These are phyloP conservation scores for Microctonus brassicae DNA, from an alignment of 2,888 invertebrate genomes.

Conservation along the genomic window DNA sequence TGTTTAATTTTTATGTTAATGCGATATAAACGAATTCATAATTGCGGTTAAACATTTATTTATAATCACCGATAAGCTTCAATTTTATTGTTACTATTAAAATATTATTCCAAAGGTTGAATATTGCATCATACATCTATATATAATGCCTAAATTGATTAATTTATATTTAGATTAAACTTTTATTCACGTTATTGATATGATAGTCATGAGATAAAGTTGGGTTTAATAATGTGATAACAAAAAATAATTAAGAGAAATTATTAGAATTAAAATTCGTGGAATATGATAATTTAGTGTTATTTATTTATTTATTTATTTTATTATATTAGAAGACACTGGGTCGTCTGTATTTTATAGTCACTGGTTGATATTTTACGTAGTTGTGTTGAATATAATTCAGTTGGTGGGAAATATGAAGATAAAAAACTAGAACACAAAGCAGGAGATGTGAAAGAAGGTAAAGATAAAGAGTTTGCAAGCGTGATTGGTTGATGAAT, in stretches of 20 bases:
- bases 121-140: neutral
- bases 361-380: neutral
- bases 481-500: neutral
- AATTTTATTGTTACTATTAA: neutral
- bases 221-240: neutral
- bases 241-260: neutral
- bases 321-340: too few relatives aligned
- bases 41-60: neutral
- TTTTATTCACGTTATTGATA: neutral
- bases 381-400: neutral
- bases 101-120: neutral
- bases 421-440: neutral
- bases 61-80: neutral
- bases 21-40: too few relatives aligned
- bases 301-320: too few relatives aligned
- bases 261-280: too few relatives aligned
- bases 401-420: neutral
- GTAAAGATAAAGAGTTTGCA: neutral
- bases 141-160: neutral
- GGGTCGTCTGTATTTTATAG: too few relatives aligned
- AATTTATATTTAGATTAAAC: neutral
- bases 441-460: neutral
- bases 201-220: neutral
- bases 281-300: too few relatives aligned
- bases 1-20: neutral